Evolutionary conservation across 2,888 invertebrate species (phyloP), one percentile per base, ranked within the genome.

Genomic region (Agrypnus murinus): DNA sequence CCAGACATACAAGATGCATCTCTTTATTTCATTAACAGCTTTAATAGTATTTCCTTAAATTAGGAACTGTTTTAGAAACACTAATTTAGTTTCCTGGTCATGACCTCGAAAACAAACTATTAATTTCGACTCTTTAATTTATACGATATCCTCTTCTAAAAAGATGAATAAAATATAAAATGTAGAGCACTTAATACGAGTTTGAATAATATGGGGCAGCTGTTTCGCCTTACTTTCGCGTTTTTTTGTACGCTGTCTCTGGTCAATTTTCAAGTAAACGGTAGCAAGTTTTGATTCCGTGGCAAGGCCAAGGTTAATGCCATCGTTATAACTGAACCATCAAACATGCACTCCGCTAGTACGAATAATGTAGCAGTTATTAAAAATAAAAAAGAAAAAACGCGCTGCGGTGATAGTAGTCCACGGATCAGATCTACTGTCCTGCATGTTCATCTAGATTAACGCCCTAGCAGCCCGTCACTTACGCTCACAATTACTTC

Each of bases 201-300:
- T 77, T 81, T 82, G 78, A 75, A 77, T 78, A 81, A 82, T 79
- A 80, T 79, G 74, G 81, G 81, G 78, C 81, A 78, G 78, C 80
- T 80, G 77, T 80, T 80, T 80, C 81, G 79, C 78, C 81, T 79
- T 83, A 83, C 84, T 85, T 85, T 85, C 84, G 77, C 73, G 68
- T 75, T 75, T 77, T n/a, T 78, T 78, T 81, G 75, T 76, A 71
- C 55, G 62, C 73, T 73, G 75, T 74, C 76, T 74, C 77, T 69
- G 69, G 66, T 63, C 74, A 72, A 76, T 74, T 73, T 69, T 70
- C 71, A 62, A 50, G 57, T 48, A 63, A 43, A 57, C 31, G 73
- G 71, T 66, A 74, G 64, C 59, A 72, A 77, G 75, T 75, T 73
- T 76, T 70, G 77, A 74, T 67, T 60, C n/a, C 53, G 45, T 10